Base-by-base conservation (phyloP, 2,113 vertebrate species). In the Mesembrinibis cayennensis region DNA sequence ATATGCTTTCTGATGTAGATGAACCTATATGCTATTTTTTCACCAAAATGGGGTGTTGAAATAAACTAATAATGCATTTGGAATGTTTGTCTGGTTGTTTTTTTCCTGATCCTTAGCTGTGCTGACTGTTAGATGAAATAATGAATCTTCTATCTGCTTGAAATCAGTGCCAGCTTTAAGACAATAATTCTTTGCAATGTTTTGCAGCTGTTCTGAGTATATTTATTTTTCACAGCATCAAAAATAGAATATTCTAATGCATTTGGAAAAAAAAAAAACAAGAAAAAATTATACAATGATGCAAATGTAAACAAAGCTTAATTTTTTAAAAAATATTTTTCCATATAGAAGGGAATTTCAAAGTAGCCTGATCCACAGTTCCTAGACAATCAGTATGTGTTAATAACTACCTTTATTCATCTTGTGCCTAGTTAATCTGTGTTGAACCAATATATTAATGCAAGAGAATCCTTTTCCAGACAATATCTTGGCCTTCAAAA, bases 81-180 rank as follows among this genome's bases (percentile, higher is more conserved):
- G 11, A 85, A 87, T 77, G 50, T 74, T 90, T 66, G 6, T 55
- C 30, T 76, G 32, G 9, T 83, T 61, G 34, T 0, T 79, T 70
- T 89, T 56, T 10, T 9, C 38, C 25, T 40, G 45, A 32, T 72
- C 9, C 66, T 61, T 89, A 44, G 7, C 53, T 69, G 17, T 72
- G 45, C 47, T 78, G 30, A 13, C 85, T 94, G 55, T 80, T 83
- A 93, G 76, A 66, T 67, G 27, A 63, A 95, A 56, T 89, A 89
- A 74, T 66, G 65, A 72, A 58, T 45, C 7, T 81, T 87, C 34
- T 80, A 2, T 78, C n/a, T 86, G 47, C 77, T 80, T 82, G n/a
- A 84, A 92, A 90, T 65, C 70, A 70, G 56, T 72, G 42, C 56
- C 90, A 85, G 26, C 63, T 91, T 93, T 82, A 53, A 97, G 63